Evolutionary conservation across 37 sponge, comb jelly and placozoan genomes (phyloP).

Genomic region (Diacarnus erythraeanus): DNA sequence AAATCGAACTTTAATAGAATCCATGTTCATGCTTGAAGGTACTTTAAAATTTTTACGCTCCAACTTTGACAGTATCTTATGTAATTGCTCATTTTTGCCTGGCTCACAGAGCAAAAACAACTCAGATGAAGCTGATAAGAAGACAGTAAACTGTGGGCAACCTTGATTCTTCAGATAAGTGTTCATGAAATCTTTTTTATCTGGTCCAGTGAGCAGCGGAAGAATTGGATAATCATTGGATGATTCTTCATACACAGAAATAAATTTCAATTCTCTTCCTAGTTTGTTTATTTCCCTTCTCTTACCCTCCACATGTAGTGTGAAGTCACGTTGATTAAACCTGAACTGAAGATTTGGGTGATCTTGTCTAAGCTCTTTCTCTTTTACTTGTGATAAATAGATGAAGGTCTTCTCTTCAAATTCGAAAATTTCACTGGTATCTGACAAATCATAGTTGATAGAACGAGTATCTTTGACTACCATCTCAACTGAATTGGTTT

Average conservation of each 20-base stretch:
- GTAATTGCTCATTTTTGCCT: background rate
- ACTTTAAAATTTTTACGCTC: background rate
- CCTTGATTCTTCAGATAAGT: background rate
- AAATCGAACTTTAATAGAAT: too few relatives aligned
- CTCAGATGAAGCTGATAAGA: background rate
- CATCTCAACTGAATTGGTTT: background rate
- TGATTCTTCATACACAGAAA: background rate
- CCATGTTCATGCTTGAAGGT: background rate
- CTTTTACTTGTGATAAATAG: background rate
- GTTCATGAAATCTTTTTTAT: too few relatives aligned
- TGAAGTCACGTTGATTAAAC: background rate
- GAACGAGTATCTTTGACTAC: background rate
- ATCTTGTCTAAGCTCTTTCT: background rate
- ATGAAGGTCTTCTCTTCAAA: background rate
- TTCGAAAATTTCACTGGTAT: background rate
- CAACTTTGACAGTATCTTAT: background rate
- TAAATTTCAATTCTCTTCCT: background rate
- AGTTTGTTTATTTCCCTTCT: background rate
- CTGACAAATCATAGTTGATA: background rate
- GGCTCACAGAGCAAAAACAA: background rate
- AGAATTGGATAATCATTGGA: background rate
- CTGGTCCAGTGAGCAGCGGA: background rate
- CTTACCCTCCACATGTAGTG: background rate
- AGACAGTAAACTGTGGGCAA: background rate
- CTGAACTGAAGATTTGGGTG: background rate